These are phyloP conservation scores for Lepus timidus DNA, from an alignment of 2,113 vertebrate genomes.

Conservation along the genomic window DNA sequence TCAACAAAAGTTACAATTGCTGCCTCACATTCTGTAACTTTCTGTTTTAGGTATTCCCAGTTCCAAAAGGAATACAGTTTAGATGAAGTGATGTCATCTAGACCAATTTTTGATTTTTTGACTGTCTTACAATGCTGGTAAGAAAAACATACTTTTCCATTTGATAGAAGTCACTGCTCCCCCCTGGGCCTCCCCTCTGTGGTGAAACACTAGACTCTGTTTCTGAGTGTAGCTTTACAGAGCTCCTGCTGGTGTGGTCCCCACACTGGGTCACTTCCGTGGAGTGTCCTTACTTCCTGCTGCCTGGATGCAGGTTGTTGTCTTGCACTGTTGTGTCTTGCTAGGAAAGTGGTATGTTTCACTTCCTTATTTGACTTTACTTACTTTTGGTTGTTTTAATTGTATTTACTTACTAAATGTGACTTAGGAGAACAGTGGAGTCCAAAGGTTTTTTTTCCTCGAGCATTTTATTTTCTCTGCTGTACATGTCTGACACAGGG, in stretches of 20 bases:
- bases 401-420: slow-evolving; percentile 23
- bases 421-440: not conserved
- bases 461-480: slow-evolving; percentile 49
- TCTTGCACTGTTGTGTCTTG: not conserved
- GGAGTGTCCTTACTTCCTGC: not conserved
- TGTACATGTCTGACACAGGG: slow-evolving; percentile 22
- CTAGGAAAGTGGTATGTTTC: slow-evolving; percentile 22
- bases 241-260: not conserved
- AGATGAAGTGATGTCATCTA: slow-evolving; percentile 93
- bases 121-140: slow-evolving; percentile 98
- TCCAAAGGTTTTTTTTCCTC: not conserved
- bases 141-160: slow-evolving; percentile 82
- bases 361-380: not conserved
- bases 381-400: slow-evolving; percentile 11
- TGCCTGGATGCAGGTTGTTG: not conserved
- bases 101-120: slow-evolving; percentile 93
- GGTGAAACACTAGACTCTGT: not conserved
- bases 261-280: not conserved
- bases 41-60: slow-evolving; percentile 93
- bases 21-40: slow-evolving; percentile 8
- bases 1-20: slow-evolving; percentile 43
- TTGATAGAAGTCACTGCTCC: not conserved
- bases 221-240: not conserved
- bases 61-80: slow-evolving; percentile 95
- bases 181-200: not conserved